Evolutionary conservation across 2,113 vertebrate genomes (phyloP), one percentile per base, ranked within the genome.

Genomic region (Suricata suricatta): DNA sequence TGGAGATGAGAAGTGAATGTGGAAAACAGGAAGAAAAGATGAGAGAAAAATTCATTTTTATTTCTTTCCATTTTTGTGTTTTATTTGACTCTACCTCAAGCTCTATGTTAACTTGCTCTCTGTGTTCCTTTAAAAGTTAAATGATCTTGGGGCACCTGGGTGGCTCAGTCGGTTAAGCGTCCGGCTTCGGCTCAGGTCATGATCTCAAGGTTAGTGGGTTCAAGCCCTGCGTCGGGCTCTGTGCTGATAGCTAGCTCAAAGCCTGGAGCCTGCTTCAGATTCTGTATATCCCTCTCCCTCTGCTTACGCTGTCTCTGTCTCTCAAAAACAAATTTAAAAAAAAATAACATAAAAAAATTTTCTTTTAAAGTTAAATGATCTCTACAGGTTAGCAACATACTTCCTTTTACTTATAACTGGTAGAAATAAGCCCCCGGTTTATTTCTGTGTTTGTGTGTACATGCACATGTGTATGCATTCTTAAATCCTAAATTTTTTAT

Each of bases 11-110:
- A 21, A 76, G 54, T 93, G 84, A 85, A 85, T 44, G 15, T 29
- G 23, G 31, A 93, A 96, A 96, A 91, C 35, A 96, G 19, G 7
- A 90, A 84, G 33, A 76, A 94, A 71, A 76, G 64, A 64, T 10
- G 47, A 63, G 16, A 77, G 3, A 60, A 21, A 44, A 54, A 83
- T 38, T 54, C 27, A 79, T 72, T 95, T 83, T 33, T 83, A 19
- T 89, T 86, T 92, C 50, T 94, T 74, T 41, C 19, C 14, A 17
- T 19, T 60, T 33, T 21, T 52, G 83, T 60, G 50, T 44, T 29
- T 52, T 31, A 14, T 71, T 64, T 92, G n/a, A 60, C 9, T 63
- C 41, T 9, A 52, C 8, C 27, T 88, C 54, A 88, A 88, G n/a
- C 31, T 72, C 41, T 86, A 3, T 85, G 33, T 41, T 41, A 35